Evolutionary conservation across 2,888 invertebrate genomes (phyloP).

Genomic region (Lypha dubia): DNA sequence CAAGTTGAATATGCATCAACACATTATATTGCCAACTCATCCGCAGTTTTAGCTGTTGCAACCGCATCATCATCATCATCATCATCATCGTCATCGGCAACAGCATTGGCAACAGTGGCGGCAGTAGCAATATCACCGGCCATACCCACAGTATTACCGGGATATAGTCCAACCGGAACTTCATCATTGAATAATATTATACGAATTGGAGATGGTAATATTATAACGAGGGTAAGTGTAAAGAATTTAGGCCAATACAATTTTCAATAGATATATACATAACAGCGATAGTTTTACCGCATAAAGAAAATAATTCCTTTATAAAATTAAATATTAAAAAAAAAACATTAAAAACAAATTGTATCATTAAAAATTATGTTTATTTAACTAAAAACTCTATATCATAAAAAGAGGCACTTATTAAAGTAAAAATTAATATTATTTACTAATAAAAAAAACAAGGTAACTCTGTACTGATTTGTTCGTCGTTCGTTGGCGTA

Average conservation of each 20-base stretch:
- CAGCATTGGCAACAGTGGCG: constrained; percentile 45
- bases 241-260: background rate
- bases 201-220: constrained; percentile 81
- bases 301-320: too few relatives aligned
- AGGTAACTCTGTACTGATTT: too few relatives aligned
- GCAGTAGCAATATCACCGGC: constrained; percentile 66
- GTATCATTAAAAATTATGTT: too few relatives aligned
- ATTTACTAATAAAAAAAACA: too few relatives aligned
- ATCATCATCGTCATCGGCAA: constrained; percentile 1
- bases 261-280: too few relatives aligned
- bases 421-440: too few relatives aligned
- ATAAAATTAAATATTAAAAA: too few relatives aligned
- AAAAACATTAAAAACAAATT: too few relatives aligned
- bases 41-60: constrained; percentile 32
- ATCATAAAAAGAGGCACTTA: too few relatives aligned
- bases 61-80: constrained; percentile 23
- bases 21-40: constrained; percentile 66
- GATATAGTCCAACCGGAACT: constrained; percentile 70
- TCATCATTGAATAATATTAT: constrained; percentile 78
- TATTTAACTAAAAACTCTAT: too few relatives aligned
- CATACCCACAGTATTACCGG: constrained; percentile 59
- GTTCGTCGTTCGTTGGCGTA: too few relatives aligned
- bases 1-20: constrained; percentile 75
- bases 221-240: constrained; percentile 79
- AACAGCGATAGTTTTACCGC: too few relatives aligned